Evolutionary conservation across 2,797 vertebrate genomes (phyloP), one percentile per base, ranked within the genome.

Genomic region (Mormyrus hasselquistii): DNA sequence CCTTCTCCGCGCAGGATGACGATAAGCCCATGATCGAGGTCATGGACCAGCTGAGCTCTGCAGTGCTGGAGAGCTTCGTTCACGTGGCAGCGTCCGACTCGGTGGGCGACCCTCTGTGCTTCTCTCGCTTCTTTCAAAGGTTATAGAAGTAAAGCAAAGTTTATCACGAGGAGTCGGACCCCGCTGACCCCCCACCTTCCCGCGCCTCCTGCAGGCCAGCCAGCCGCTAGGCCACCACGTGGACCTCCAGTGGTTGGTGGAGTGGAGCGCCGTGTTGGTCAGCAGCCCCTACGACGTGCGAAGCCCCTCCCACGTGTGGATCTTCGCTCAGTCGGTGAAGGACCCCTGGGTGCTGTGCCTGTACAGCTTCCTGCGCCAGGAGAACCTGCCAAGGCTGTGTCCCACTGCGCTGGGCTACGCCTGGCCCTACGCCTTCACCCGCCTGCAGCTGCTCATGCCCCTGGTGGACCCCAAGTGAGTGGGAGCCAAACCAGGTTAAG

Each of bases 21-120:
- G 99, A 99, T 94, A 98, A 97, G 91, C 98, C 98, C 34, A 98
- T 99, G 98, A 98, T 99, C 89, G 99, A 99, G 94, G 97, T 99
- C 92, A 98, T 99, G 98, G 98, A 99, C 95, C 99, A 99, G 53
- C 93, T 99, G 90, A 99, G 98, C 95, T 98, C 98, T 87, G 96
- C 97, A 89, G 97, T 99, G 91, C 97, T 99, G 91, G 98, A 99
- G 93, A 99, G 98, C 94, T 97, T 99, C 91, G 97, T 98, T 93
- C 98, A 99, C 1, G 98, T 99, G 87, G 97, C 98, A 5, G 96
- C 97, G 90, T 99, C 98, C 1, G 98, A 99, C 94, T 98, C 99
- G 1, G 99, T 99, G 94, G 96, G 98, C 95, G 90, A 34, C 3
- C 19, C 50, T 8, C 69, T 14, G 0, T 69, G 9, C 38, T 25